These are phyloP conservation scores for Ageneiosus marmoratus DNA, from an alignment of 2,113 vertebrate species.

Conservation along the genomic window DNA sequence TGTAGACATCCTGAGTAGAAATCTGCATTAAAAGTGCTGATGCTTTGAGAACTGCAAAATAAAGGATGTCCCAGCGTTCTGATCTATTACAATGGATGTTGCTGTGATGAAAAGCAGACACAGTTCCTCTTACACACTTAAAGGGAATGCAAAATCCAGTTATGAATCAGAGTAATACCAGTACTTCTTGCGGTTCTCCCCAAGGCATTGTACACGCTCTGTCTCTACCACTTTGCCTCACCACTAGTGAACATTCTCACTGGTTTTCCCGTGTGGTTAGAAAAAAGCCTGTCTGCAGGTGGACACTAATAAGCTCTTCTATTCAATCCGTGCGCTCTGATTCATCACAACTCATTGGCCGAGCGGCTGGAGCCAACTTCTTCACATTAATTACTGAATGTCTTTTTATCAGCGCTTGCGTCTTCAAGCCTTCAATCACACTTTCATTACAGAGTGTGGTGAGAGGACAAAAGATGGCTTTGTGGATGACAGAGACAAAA, in stretches of 20 bases:
- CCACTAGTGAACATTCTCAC: slow-evolving; percentile 41
- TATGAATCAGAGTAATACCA: not conserved
- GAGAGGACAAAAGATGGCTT: slow-evolving; percentile 82
- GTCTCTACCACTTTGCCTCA: not conserved
- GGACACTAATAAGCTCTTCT: slow-evolving; percentile 63
- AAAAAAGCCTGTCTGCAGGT: slow-evolving; percentile 68
- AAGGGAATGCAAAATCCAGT: too few species aligned
- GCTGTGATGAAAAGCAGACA: slow-evolving; percentile 4
- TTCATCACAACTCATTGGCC: slow-evolving; percentile 76
- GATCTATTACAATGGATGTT: slow-evolving; percentile 17
- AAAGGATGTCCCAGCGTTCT: not conserved
- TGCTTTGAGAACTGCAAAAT: slow-evolving; percentile 23
- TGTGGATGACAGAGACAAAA: slow-evolving; percentile 60
- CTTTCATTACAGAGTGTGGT: slow-evolving; percentile 70
- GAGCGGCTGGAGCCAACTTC: slow-evolving; percentile 74
- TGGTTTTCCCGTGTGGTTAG: slow-evolving; percentile 62
- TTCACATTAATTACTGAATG: slow-evolving; percentile 84
- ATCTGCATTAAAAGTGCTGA: slow-evolving; percentile 5
- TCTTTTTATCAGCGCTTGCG: slow-evolving; percentile 79
- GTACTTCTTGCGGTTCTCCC: not conserved
- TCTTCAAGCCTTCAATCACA: slow-evolving; percentile 73
- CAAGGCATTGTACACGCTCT: not conserved
- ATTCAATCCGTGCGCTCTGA: slow-evolving; percentile 56
- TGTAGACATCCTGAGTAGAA: not conserved
- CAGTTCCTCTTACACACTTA: too few species aligned